Evolutionary conservation across 2,797 vertebrate species (phyloP), one percentile per base, ranked within the genome.

Genomic region (Peromyscus aztecus): DNA sequence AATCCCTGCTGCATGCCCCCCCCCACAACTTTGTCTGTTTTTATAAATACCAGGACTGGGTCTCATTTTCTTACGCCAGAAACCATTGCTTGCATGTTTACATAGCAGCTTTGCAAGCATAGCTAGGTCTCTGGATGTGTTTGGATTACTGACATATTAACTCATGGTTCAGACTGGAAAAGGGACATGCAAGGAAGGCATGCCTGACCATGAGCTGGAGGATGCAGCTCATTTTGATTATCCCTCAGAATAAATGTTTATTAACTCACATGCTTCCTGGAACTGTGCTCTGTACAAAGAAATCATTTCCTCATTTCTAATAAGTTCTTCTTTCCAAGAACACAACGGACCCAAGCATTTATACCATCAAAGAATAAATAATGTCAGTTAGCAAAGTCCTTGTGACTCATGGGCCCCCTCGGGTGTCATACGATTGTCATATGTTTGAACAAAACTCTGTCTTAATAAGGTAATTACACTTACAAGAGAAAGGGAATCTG

Each of bases 241-340:
- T 46, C 71, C 84, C 31, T 84, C 81, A 94, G 91, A 90, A 52
- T 19, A 81, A 63, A 49, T 14, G 11, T 21, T 34, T 34, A 31
- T 59, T 59, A 83, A 81, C 34, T 43, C 7, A 71, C 49, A 59
- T 10, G 7, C 52, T 95, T 85, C 71, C 81, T 40, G 9, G 59
- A 96, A 88, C 19, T 29, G 9, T 12, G 46, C 16, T 67, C 46
- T 31, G 4, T 63, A 17, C 31, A 78, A 84, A 95, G 88, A 96
- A 85, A 81, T 23, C 27, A 81, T 59, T 92, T 97, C 34, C 65
- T 59, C 46, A 23, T 81, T 90, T 11, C 77, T 80, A 76, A 24
- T 52, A 85, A 40, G 37, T 90, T 95, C 29, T n/a, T 59, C 83
- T 87, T 94, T 80, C 82, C 46, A 61, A 94, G 65, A 95, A 24